Conservation (phyloP, 2,113 vertebrate species). For the Eubucco bourcierii region DNA sequence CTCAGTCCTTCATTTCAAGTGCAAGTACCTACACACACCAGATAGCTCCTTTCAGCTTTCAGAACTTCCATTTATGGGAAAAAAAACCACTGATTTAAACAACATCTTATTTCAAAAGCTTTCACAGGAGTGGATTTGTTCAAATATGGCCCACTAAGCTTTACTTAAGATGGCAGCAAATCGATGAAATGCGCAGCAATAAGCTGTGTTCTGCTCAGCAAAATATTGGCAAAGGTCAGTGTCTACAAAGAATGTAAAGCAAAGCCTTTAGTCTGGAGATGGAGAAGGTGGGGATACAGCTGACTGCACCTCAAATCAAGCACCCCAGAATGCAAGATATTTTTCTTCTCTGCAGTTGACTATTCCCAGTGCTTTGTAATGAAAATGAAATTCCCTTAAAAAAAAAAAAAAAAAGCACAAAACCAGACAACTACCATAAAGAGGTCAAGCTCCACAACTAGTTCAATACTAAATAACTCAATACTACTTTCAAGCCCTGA, state of each 20-base stretch:
- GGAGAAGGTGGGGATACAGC: neutral
- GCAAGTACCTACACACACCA: neutral
- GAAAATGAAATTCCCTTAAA: neutral
- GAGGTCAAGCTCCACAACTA: neutral
- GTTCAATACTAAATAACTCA: neutral
- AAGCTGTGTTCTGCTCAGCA: neutral
- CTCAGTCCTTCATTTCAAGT: neutral
- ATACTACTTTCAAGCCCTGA: neutral
- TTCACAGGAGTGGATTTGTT: neutral
- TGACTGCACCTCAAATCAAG: neutral
- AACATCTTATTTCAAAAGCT: neutral
- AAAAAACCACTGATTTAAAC: neutral
- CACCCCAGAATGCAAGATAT: neutral
- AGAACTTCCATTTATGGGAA: neutral
- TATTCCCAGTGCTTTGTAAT: neutral
- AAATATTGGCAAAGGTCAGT: neutral
- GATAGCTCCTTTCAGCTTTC: neutral
- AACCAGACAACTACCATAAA: neutral
- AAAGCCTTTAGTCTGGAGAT: neutral
- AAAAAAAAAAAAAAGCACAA: neutral
- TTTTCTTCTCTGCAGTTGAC: neutral
- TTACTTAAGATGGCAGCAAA: neutral
- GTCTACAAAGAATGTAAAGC: neutral
- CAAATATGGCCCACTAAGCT: neutral
- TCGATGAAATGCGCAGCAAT: neutral